Conservation (phyloP, 2,888 invertebrate genomes). For the Phyllotreta cruciferae region DNA sequence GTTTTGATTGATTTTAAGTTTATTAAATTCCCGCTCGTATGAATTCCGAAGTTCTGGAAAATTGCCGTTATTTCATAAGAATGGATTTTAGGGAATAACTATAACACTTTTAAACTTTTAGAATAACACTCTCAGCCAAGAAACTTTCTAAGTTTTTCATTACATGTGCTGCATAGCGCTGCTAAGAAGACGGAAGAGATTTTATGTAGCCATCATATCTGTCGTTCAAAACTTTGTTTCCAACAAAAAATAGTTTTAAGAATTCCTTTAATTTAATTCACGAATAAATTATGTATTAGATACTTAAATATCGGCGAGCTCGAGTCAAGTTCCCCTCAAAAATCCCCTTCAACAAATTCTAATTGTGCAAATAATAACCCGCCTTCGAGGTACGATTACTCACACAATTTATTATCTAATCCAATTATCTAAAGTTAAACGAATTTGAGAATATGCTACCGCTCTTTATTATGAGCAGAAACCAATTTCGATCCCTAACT, state of each 20-base stretch:
- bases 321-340: no score
- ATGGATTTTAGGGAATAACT: constrained; percentile 21
- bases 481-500: constrained; percentile 18
- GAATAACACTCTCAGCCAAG: constrained; percentile 10
- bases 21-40: constrained; percentile 7
- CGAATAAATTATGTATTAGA: no score
- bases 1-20: constrained; percentile 19
- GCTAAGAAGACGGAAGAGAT: not conserved
- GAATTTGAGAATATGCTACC: constrained; percentile 19
- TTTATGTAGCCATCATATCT: constrained; percentile 1
- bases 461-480: constrained; percentile 17
- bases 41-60: constrained; percentile 15
- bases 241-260: no score
- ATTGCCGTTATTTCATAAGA: constrained; percentile 18
- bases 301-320: no score
- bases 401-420: constrained; percentile 20
- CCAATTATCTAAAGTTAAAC: constrained; percentile 21
- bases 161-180: constrained; percentile 10
- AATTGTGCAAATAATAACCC: constrained; percentile 16
- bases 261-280: no score
- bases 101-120: constrained; percentile 20
- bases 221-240: no score
- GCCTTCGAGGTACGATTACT: constrained; percentile 13
- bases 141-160: constrained; percentile 13
- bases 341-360: not conserved